phyloP scores from a whole-genome alignment of 2,113 vertebrate species.

The Galbula dea region DNA sequence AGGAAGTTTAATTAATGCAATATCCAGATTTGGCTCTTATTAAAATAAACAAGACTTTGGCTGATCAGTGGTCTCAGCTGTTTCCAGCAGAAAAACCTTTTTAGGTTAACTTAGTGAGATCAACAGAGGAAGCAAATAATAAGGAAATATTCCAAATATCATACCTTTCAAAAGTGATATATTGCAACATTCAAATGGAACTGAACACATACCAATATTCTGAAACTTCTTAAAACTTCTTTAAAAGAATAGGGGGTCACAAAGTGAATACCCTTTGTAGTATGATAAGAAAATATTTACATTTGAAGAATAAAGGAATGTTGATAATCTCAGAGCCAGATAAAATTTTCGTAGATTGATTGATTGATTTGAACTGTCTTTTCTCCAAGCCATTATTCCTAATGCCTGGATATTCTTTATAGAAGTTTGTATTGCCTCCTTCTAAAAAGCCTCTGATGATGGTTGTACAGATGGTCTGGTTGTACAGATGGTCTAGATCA shows the following conservation, averaged over 20 bases:
- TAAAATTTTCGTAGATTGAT: not conserved
- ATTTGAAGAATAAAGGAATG: not conserved
- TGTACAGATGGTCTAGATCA: not conserved
- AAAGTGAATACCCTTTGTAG: not conserved
- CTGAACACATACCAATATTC: not conserved
- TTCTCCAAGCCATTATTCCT: not conserved
- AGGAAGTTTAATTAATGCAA: not conserved
- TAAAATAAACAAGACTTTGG: constrained; percentile 22
- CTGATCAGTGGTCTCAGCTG: not conserved
- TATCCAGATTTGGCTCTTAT: constrained; percentile 11
- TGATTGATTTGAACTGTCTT: not conserved
- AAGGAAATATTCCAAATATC: not conserved
- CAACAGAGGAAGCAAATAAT: not conserved
- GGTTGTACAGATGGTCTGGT: not conserved
- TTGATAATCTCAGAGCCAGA: not conserved
- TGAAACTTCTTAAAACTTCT: not conserved
- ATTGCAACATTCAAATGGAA: not conserved
- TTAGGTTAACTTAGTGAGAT: not conserved
- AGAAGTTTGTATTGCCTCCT: not conserved
- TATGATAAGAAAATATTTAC: not conserved
- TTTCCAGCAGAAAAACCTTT: constrained; percentile 6
- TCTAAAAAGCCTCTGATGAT: not conserved
- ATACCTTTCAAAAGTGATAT: not conserved
- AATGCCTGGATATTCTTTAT: not conserved
- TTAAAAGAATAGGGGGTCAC: not conserved